phyloP scores from a whole-genome alignment of 2,888 invertebrate species.

The Perithous albicinctus region DNA sequence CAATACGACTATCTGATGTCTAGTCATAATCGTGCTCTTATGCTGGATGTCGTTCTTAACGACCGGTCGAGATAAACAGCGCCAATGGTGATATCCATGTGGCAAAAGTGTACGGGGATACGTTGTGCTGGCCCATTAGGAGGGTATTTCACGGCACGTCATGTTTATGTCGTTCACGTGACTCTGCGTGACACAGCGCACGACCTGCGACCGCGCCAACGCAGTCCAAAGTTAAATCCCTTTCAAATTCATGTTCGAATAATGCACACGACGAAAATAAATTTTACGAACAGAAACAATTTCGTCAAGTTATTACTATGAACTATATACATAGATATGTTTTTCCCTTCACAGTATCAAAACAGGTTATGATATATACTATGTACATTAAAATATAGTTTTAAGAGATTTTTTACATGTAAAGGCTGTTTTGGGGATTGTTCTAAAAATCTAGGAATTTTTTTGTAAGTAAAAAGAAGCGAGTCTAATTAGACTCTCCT shows the following conservation, averaged over 20 bases:
- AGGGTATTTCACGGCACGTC: slow-evolving; percentile 83
- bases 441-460: too few relatives aligned
- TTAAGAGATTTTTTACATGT: too few relatives aligned
- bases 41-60: background rate
- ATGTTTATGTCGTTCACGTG: slow-evolving; percentile 83
- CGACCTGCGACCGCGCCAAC: slow-evolving; percentile 64
- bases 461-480: too few relatives aligned
- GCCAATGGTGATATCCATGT: slow-evolving; percentile 15
- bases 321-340: background rate
- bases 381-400: too few relatives aligned
- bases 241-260: slow-evolving; percentile 66
- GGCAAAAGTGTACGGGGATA: slow-evolving; percentile 70
- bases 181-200: slow-evolving; percentile 78
- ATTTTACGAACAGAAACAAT: background rate
- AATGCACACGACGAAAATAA: background rate
- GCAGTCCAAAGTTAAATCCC: slow-evolving; percentile 75
- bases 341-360: too few relatives aligned
- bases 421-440: too few relatives aligned
- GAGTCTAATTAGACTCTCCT: too few relatives aligned
- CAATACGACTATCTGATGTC: background rate
- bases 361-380: too few relatives aligned
- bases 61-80: background rate
- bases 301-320: background rate
- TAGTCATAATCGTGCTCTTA: background rate
- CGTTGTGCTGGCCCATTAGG: slow-evolving; percentile 79